Evolutionary conservation across 2,888 invertebrate species (phyloP), one percentile per base, ranked within the genome.

Genomic region (Plagodis pulveraria): DNA sequence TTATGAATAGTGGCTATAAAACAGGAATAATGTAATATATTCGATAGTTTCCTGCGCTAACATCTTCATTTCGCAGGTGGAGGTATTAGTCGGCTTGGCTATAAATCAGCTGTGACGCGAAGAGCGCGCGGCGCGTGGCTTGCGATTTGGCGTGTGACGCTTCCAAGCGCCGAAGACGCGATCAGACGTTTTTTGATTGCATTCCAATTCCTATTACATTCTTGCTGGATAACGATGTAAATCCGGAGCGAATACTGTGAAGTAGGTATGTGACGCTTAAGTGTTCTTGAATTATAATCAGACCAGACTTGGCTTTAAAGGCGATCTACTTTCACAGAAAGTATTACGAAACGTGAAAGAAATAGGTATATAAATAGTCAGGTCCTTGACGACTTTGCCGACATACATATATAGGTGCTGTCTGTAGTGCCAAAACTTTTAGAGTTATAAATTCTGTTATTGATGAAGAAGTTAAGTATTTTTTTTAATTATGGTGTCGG

Each of bases 131-230:
- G 58, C 63, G 70, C 76, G 74, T 74, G 74, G 69, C 69, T 62
- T 70, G 62, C 71, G 71, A 73, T 76, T 73, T 70, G 70, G 62
- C 62, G 62, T 50, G 73, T 70, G 74, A 69, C 73, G 68, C 65
- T 73, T 70, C 71, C 70, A 70, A 55, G 66, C 63, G 58, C 67
- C 68, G 66, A 53, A 66, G 55, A 54, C 68, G 66, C 64, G 72
- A 67, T 70, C 67, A 68, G 68, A 70, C 72, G 75, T 74, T 78
- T 77, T 40, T 80, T 78, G 76, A 78, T 79, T 74, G 72, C 76
- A 78, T 79, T 76, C 74, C 70, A 48, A 53, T 56, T 63, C 56
- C 55, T 59, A 63, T 57, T 51, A 61, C 49, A 61, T 68, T 64
- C 63, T 38, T 51, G 47, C 47, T 54, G 58, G 67, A 74, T 74